A percentile compares a stretch with the other conserved stretches of the same genome.
These are phyloP conservation scores for Falco peregrinus DNA, from an alignment of 2,797 vertebrate genomes.

Conservation along the genomic window DNA sequence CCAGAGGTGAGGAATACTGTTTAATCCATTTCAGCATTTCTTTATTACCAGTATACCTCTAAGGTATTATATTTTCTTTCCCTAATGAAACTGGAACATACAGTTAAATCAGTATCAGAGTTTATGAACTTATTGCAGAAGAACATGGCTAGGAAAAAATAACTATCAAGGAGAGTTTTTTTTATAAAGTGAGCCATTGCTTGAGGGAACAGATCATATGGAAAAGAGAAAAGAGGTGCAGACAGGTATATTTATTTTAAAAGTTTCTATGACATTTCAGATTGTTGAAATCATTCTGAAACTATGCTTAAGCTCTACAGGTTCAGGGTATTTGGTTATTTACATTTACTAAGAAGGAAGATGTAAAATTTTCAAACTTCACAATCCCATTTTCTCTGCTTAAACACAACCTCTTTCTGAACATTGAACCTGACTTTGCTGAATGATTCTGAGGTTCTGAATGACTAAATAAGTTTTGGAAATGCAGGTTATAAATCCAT, in stretches of 20 bases:
- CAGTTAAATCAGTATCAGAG: not conserved
- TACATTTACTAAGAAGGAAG: not conserved
- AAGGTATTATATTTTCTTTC: conserved; percentile 5
- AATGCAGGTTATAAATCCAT: not conserved
- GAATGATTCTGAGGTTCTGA: not conserved
- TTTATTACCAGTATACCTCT: not conserved
- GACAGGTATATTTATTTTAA: not conserved
- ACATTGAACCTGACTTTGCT: not conserved
- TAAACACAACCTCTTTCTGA: not conserved
- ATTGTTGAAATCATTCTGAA: not conserved
- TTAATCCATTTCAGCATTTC: conserved; percentile 13
- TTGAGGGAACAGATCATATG: not conserved
- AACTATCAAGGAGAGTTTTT: not conserved
- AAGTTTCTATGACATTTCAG: not conserved
- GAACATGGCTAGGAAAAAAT: not conserved
- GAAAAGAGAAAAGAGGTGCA: not conserved
- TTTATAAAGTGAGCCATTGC: not conserved
- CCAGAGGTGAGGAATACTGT: not conserved
- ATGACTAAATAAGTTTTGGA: not conserved
- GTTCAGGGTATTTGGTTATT: not conserved
- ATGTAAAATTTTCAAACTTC: not conserved
- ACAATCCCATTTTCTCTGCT: not conserved
- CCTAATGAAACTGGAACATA: not conserved
- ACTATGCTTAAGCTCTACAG: not conserved
- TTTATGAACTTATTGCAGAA: not conserved